phyloP scores from a whole-genome alignment of 2,113 vertebrate genomes.

The Xenus cinereus region DNA sequence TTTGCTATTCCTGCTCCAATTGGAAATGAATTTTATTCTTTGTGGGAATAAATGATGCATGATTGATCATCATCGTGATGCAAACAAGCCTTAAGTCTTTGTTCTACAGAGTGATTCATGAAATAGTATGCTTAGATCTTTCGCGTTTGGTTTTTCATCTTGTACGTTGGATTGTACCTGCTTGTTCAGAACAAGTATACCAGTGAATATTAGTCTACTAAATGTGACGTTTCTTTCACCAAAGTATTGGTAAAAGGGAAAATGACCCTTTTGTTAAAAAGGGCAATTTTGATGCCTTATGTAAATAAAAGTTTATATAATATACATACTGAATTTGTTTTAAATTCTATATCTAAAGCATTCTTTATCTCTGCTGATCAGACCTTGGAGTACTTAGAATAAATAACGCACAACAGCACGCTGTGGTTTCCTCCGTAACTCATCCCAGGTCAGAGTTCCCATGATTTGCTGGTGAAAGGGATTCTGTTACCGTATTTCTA shows the following conservation, averaged over 20 bases:
- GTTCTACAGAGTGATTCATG: background rate
- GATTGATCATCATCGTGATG: background rate
- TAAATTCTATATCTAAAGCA: slow-evolving; percentile 26
- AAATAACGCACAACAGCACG: background rate
- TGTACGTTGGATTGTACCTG: background rate
- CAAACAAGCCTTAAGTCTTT: slow-evolving; percentile 52
- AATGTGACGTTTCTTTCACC: slow-evolving; percentile 34
- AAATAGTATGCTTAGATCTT: background rate
- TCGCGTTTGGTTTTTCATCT: background rate
- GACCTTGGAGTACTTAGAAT: background rate
- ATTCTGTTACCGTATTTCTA: background rate
- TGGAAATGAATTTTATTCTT: slow-evolving; percentile 40
- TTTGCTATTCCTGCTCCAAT: background rate
- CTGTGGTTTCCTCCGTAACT: background rate
- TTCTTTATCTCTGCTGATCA: background rate
- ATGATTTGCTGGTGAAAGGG: background rate
- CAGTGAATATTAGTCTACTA: slow-evolving; percentile 5
- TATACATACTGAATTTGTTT: slow-evolving; percentile 24
- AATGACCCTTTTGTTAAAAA: slow-evolving; percentile 47
- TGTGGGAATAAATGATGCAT: slow-evolving; percentile 51
- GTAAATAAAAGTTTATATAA: slow-evolving; percentile 65
- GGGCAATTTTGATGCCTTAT: slow-evolving; percentile 58
- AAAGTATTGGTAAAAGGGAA: slow-evolving; percentile 28
- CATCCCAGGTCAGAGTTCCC: background rate
- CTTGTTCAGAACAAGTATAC: slow-evolving; percentile 20